Conservation (phyloP, 2,797 vertebrate genomes). For the Botia kubotai region DNA sequence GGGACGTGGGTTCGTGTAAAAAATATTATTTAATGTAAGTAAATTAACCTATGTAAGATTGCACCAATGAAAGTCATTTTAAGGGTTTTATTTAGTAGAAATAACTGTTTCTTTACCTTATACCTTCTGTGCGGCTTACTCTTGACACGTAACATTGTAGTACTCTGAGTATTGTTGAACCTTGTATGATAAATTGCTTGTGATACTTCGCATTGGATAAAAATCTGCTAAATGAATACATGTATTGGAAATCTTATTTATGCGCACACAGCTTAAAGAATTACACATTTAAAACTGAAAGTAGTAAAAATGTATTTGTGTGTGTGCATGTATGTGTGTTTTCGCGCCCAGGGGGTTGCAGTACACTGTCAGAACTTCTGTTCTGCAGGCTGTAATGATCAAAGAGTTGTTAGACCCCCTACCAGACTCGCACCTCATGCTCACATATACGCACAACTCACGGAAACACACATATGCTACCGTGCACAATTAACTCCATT, state of each 20-base stretch:
- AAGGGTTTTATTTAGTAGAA: not conserved
- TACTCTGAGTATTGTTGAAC: not conserved
- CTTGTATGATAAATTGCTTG: no score
- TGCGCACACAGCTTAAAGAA: no score
- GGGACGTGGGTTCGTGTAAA: no score
- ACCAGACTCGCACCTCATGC: constrained; percentile 74
- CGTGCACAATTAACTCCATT: not conserved
- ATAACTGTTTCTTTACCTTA: not conserved
- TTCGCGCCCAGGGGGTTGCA: constrained; percentile 59
- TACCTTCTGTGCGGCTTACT: not conserved
- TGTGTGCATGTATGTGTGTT: constrained; percentile 48
- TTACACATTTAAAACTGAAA: constrained; percentile 29
- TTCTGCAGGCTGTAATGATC: constrained; percentile 82
- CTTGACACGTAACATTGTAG: no score
- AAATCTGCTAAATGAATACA: no score
- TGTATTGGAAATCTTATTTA: no score
- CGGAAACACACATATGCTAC: constrained; percentile 19
- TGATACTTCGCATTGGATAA: no score
- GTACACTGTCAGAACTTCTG: constrained; percentile 80
- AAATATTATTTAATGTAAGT: not conserved
- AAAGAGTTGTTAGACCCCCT: constrained; percentile 80
- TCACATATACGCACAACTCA: constrained; percentile 76
- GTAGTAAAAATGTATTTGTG: not conserved
- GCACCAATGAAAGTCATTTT: not conserved
- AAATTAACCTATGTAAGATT: no score